Evolutionary conservation across 2,113 vertebrate species (phyloP), one percentile per base, ranked within the genome.

Genomic region (Hippocampus zosterae): DNA sequence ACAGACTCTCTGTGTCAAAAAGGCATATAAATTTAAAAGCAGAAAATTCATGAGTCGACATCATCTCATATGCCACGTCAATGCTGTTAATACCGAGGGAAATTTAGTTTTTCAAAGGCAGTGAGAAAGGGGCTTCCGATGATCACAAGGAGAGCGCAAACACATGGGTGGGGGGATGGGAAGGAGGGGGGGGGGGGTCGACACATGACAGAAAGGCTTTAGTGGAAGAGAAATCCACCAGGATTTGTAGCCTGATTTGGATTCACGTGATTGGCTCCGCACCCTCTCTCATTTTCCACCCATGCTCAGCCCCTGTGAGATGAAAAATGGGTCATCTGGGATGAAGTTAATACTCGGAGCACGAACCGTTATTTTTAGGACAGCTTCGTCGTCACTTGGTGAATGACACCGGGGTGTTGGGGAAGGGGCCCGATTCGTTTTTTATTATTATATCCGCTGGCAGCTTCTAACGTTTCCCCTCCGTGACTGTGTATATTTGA

Each of bases 351-450:
- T 81, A 90, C 84, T 79, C 90, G 11, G 53, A 83, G 88, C 90
- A 90, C 87, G 82, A 84, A 89, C 85, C 81, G 80, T 80, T 91
- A 90, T 91, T 92, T 92, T 91, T 88, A 90, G 89, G 87, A 88
- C 73, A 78, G 86, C 78, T 55, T 29, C 70, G 42, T 57, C 60
- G 46, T 80, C 71, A 46, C 8, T 68, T 80, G 79, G 46, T 76
- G 83, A 88, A 84, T 88, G 87, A 84, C 83, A 90, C 68, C 59
- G 65, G 68, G 73, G 67, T 67, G 62, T 33, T 27, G 73, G 76
- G 86, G 88, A 87, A 90, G 90, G 63, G 60, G 63, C 42, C 40
- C 63, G 16, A 65, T 23, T 44, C 1, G 41, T 48, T 23, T 23
- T 65, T 65, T 48, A 65, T 65, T 65, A 83, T 88, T 84, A 83